Conservation (phyloP, 2,888 invertebrate genomes). For the Pandemis cinnamomeana region DNA sequence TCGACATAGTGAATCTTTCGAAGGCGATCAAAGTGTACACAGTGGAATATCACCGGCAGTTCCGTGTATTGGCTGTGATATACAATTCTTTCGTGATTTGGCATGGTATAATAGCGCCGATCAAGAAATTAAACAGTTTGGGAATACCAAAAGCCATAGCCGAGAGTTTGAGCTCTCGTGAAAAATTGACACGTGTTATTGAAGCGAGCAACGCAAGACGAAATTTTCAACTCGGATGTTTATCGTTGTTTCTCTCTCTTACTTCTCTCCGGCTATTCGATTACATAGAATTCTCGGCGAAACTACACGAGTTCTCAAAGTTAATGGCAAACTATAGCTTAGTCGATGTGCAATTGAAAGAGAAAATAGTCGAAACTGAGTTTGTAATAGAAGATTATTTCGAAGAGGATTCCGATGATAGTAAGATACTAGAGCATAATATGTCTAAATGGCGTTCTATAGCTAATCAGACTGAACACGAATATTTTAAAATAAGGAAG, state of each 20-base stretch:
- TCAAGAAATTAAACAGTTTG: conserved; percentile 53
- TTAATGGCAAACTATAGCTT: conserved; percentile 68
- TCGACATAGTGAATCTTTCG: conserved; percentile 57
- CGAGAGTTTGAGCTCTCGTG: conserved; percentile 47
- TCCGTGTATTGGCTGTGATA: conserved; percentile 33
- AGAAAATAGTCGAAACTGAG: conserved; percentile 16
- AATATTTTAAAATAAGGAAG: conserved; percentile 51
- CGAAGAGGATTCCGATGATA: background rate
- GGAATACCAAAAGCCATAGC: conserved; percentile 45
- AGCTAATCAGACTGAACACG: conserved; percentile 54
- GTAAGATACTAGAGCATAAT: conserved; percentile 43
- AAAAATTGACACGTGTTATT: conserved; percentile 60
- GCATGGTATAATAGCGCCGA: conserved; percentile 63
- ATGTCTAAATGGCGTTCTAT: conserved; percentile 58
- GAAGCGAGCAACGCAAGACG: conserved; percentile 61
- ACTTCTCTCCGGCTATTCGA: conserved; percentile 64
- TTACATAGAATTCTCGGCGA: conserved; percentile 68
- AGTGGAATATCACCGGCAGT: conserved; percentile 41
- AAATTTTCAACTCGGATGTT: conserved; percentile 66
- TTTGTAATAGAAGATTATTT: background rate
- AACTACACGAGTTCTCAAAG: conserved; percentile 67
- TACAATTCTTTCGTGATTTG: conserved; percentile 52
- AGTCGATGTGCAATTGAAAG: conserved; percentile 56
- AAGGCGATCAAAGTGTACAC: conserved; percentile 52
- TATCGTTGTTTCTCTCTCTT: conserved; percentile 67